Conservation (phyloP, 64 coral and sea anemone species). For the Platygyra sinensis region DNA sequence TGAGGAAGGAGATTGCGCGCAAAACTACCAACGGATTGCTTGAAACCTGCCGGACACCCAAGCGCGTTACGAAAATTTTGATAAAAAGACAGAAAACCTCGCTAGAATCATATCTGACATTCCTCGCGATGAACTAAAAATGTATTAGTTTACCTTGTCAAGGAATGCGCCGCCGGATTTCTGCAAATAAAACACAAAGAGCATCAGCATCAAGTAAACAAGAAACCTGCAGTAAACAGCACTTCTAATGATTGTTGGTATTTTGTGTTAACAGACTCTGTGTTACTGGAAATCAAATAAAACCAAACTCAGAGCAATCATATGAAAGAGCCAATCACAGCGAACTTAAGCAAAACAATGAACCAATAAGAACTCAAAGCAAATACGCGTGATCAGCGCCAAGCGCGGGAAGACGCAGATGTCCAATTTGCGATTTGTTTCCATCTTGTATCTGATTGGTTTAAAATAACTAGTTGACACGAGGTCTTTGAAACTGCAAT, state of each 20-base stretch:
- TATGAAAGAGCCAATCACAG: too few species aligned
- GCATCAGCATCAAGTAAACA: background rate
- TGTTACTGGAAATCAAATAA: too few species aligned
- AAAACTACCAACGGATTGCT: background rate
- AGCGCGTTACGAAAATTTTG: background rate
- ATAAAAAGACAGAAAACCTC: background rate
- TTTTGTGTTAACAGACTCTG: too few species aligned
- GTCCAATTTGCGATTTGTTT: too few species aligned
- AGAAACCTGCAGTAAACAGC: background rate
- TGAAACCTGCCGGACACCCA: too few species aligned
- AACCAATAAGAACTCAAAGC: background rate
- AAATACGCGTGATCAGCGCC: background rate
- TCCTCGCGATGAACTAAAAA: background rate
- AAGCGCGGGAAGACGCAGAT: background rate
- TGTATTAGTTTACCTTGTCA: slow-evolving; percentile 12
- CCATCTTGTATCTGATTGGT: background rate
- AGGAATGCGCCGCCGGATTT: slow-evolving; percentile 42
- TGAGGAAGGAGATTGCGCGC: background rate
- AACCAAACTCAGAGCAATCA: too few species aligned
- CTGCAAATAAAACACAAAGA: slow-evolving; percentile 14
- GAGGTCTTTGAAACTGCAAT: too few species aligned
- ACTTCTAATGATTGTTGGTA: too few species aligned
- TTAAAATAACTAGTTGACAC: background rate
- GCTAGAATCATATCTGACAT: too few species aligned
- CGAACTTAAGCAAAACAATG: too few species aligned